Percentiles rank a stretch among this genome's conserved stretches.
Evolutionary conservation across 1,140 invertebrate species (phyloP).

Genomic region (Hirudo medicinalis): DNA sequence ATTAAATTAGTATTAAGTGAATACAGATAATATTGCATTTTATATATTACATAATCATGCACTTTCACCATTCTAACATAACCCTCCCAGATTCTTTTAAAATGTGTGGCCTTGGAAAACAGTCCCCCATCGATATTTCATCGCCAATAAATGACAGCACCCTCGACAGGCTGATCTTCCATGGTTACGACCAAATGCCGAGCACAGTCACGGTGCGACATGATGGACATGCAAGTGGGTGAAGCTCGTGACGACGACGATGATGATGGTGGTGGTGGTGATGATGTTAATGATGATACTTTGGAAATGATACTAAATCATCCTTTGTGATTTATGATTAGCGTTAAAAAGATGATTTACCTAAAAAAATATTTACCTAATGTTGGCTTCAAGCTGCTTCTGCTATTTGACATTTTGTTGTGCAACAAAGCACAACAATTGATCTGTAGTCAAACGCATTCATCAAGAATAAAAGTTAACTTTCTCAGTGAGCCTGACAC

Average conservation of each 20-base stretch:
- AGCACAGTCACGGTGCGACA: background rate
- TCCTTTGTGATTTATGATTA: background rate
- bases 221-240: background rate
- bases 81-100: background rate
- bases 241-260: background rate
- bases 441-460: no score
- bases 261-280: no score
- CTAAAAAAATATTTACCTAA: background rate
- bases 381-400: background rate
- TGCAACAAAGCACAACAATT: no score
- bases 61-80: no score
- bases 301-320: conserved; percentile 3
- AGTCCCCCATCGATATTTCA: background rate
- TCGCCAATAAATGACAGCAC: background rate
- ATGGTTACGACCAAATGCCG: background rate
- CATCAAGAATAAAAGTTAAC: background rate
- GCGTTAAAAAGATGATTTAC: background rate
- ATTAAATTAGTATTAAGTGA: no score
- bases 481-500: background rate
- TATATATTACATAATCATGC: no score
- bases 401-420: no score
- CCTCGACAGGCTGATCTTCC: background rate
- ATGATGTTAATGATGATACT: background rate
- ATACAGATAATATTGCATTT: no score
- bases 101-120: background rate